These are phyloP conservation scores for Acanthurus tractus DNA, from an alignment of 2,797 vertebrate species.

Conservation along the genomic window DNA sequence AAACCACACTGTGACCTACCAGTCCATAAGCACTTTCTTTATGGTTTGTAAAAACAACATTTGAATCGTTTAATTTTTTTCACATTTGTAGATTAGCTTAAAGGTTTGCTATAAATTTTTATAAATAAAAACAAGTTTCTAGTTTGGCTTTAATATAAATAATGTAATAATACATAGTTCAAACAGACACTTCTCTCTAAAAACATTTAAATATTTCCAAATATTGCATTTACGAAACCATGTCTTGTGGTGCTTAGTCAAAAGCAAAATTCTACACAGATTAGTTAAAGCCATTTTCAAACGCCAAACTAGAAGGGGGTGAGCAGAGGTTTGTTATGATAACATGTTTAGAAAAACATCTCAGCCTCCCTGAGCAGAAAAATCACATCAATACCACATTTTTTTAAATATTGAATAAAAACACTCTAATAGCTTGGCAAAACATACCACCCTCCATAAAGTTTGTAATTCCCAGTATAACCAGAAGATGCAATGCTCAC, in stretches of 20 bases:
- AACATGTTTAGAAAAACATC: conserved; percentile 72
- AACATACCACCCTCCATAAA: conserved; percentile 68
- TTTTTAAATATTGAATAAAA: conserved; percentile 80
- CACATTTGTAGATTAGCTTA: conserved; percentile 75
- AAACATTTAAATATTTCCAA: conserved; percentile 77
- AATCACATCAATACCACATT: conserved; percentile 78
- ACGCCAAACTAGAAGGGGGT: conserved; percentile 57
- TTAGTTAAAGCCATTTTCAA: conserved; percentile 77
- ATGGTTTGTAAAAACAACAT: conserved; percentile 77
- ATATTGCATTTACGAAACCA: conserved; percentile 80
- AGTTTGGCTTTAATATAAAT: conserved; percentile 81
- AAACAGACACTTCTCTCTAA: conserved; percentile 70
- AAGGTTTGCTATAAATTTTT: conserved; percentile 72
- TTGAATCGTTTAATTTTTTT: conserved; percentile 58
- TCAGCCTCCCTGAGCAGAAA: conserved; percentile 84
- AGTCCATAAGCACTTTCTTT: conserved; percentile 44
- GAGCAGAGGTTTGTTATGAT: conserved; percentile 70
- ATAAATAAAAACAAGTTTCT: conserved; percentile 73
- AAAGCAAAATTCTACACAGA: conserved; percentile 51
- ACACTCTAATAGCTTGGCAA: conserved; percentile 82
- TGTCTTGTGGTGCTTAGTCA: conserved; percentile 53
- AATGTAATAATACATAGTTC: conserved; percentile 73
- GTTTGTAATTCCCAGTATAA: conserved; percentile 54
- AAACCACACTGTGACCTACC: conserved; percentile 38
- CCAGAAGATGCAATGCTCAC: conserved; percentile 39